Evolutionary conservation across 2,113 vertebrate genomes (phyloP), one percentile per base, ranked within the genome.

Genomic region (Arvicanthis niloticus): DNA sequence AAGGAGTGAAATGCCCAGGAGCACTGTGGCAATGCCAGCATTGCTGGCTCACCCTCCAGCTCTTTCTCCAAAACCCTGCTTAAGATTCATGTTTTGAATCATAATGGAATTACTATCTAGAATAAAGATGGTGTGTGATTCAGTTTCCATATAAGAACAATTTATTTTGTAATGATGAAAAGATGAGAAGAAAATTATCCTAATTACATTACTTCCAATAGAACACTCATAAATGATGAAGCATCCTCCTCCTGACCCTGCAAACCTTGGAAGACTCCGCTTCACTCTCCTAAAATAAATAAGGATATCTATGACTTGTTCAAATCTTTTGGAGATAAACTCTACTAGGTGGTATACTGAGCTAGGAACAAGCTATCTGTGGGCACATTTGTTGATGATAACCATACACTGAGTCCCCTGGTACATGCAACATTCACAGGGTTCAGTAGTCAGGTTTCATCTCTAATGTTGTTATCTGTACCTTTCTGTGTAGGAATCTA

Each of bases 21-120:
- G 81, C 75, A 76, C 62, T 68, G n/a, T 24, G 89, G 68, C 82
- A 58, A 31, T 72, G 93, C 73, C 4, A 29, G 22, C 12, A 6
- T 26, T 92, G 19, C 88, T 95, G 90, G 67, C 48, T 96, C n/a
- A 84, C 8, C 0, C 22, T 89, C 15, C 42, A 34, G n/a, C 10
- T 78, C 11, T 96, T 91, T 95, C 67, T 95, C 7, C 24, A 91
- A 75, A 87, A 76, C 19, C 67, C 19, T 73, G 48, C 73, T 88
- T 58, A 93, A 96, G 77, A 80, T 92, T 87, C n/a, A 89, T 60
- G 75, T 93, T 94, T 96, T 89, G 37, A 67, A 88, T 58, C 86
- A 88, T 73, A 93, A 89, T 37, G 16, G 12, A 84, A 91, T 84
- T 92, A 77, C 31, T 84, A 82, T 87, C 58, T 88, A 51, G 62